phyloP scores from a whole-genome alignment of 2,113 vertebrate genomes.

The Cyanoderma ruficeps region DNA sequence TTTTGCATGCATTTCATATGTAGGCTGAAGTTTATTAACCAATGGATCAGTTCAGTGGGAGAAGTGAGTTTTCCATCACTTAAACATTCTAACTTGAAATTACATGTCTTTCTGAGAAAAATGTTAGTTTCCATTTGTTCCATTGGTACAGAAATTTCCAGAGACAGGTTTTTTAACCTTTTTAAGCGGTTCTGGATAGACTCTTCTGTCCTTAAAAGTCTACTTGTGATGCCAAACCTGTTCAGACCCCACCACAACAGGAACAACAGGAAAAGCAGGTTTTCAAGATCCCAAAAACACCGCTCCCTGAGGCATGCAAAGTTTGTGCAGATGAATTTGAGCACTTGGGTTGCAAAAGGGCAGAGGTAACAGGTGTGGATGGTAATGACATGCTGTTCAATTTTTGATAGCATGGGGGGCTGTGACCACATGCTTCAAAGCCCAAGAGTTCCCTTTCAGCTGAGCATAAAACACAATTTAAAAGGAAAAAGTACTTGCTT shows the following conservation, averaged over 20 bases:
- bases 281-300: background rate
- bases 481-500: background rate
- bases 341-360: background rate
- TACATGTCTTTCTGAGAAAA: background rate
- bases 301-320: background rate
- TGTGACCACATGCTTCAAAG: background rate
- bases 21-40: background rate
- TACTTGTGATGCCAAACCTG: rapidly evolving
- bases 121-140: background rate
- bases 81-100: background rate
- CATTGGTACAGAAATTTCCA: background rate
- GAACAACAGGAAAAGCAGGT: background rate
- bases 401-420: background rate
- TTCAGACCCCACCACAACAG: background rate
- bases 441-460: background rate
- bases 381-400: background rate
- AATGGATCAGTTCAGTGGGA: background rate
- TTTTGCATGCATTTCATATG: background rate
- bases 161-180: background rate
- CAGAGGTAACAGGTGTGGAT: background rate
- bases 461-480: background rate
- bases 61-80: background rate
- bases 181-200: background rate
- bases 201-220: background rate
- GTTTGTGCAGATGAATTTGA: background rate